These are phyloP conservation scores for Corythoichthys haematopterus DNA, from an alignment of 2,113 vertebrate species.

Conservation along the genomic window DNA sequence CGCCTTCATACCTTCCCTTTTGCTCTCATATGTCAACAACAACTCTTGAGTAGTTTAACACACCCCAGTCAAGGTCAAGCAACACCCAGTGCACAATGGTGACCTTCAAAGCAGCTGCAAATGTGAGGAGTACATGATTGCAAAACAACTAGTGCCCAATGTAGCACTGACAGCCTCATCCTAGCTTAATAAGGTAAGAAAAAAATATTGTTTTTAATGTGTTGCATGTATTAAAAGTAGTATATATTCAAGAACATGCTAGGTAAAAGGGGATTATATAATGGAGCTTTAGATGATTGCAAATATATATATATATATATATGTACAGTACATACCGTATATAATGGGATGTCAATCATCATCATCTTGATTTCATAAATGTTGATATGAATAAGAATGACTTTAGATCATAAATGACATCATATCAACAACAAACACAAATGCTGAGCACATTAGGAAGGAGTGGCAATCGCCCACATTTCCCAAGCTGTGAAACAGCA, in stretches of 20 bases:
- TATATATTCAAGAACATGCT: conserved; percentile 8
- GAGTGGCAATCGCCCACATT: conserved; percentile 54
- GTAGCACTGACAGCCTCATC: conserved; percentile 17
- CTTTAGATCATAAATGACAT: conserved; percentile 56
- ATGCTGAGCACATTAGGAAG: conserved; percentile 53
- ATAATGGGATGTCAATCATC: conserved; percentile 14
- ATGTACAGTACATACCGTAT: conserved; percentile 22
- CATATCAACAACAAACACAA: conserved; percentile 57
- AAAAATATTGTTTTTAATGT: neutral
- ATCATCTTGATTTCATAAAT: conserved; percentile 20
- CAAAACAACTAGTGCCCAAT: conserved; percentile 14
- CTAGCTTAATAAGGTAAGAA: conserved; percentile 1
- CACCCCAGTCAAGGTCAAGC: conserved; percentile 53
- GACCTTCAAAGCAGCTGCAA: conserved; percentile 44
- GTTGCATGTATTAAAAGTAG: neutral
- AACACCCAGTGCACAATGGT: conserved; percentile 43
- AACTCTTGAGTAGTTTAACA: conserved; percentile 49
- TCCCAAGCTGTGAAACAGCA: conserved; percentile 51
- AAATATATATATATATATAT: neutral
- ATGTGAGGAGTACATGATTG: conserved; percentile 15
- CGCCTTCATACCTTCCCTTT: conserved; percentile 13
- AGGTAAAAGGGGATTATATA: conserved; percentile 37
- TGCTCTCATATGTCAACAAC: conserved; percentile 34
- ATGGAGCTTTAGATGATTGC: conserved; percentile 17
- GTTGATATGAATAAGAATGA: conserved; percentile 34